Conservation (phyloP, 2,797 vertebrate genomes). For the Aselliscus stoliczkanus region DNA sequence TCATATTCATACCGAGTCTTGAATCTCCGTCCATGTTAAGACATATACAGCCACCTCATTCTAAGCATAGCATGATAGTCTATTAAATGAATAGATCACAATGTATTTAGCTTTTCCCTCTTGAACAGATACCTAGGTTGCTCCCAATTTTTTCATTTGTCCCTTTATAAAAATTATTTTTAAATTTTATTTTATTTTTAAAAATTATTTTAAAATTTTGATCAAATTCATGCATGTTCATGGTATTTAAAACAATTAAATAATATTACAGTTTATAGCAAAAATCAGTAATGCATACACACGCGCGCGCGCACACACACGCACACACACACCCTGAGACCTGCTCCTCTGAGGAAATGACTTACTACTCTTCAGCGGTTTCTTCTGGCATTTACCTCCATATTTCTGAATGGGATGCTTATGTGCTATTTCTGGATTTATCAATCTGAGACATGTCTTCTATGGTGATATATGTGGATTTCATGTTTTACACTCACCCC, state of each 20-base stretch:
- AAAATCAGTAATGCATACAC: not conserved
- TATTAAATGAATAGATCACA: not conserved
- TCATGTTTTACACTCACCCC: not conserved
- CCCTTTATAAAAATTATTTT: not conserved
- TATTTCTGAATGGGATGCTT: not conserved
- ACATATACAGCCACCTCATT: not conserved
- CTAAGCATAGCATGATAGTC: not conserved
- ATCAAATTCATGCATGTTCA: not conserved
- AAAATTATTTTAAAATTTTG: not conserved
- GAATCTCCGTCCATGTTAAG: not conserved
- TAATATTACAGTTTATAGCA: not conserved
- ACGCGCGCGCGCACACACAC: too few relatives aligned
- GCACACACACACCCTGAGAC: not conserved
- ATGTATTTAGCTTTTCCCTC: not conserved
- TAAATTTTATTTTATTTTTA: not conserved
- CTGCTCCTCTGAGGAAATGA: not conserved
- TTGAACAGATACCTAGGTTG: not conserved
- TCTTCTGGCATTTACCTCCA: not conserved
- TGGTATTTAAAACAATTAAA: constrained; percentile 1
- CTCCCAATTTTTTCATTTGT: not conserved
- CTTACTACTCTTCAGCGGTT: not conserved
- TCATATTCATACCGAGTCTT: not conserved
- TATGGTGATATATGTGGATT: not conserved
- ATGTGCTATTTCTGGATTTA: not conserved
- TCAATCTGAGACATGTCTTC: not conserved